Evolutionary conservation across 2,888 invertebrate species (phyloP).

Genomic region (Uropetala carovei): DNA sequence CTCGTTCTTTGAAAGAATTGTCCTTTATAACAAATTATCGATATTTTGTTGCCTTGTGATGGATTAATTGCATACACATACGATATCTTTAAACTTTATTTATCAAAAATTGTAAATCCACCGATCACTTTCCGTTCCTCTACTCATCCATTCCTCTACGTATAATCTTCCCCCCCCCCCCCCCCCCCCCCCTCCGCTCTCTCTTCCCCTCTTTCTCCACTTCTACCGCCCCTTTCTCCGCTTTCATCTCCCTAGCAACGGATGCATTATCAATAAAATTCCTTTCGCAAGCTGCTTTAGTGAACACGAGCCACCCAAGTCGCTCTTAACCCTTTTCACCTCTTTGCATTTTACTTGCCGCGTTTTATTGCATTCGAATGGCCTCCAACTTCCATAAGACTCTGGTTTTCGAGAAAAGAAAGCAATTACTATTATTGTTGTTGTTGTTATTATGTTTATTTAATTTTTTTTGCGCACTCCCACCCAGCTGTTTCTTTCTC

Average conservation of each 20-base stretch:
- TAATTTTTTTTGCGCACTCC: too few species aligned
- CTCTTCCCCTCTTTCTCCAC: not conserved
- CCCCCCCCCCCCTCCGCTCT: not conserved
- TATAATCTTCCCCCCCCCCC: not conserved
- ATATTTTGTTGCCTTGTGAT: too few species aligned
- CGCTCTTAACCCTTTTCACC: constrained; percentile 16
- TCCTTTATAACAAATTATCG: too few species aligned
- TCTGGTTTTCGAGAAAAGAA: not conserved
- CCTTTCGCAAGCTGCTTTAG: not conserved
- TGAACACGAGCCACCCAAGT: constrained; percentile 32
- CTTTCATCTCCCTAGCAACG: not conserved
- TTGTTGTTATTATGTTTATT: too few species aligned
- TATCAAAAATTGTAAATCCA: too few species aligned
- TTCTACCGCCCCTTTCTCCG: not conserved
- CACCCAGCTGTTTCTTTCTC: too few species aligned
- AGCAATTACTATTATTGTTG: not conserved
- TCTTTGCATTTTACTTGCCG: not conserved
- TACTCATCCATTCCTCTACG: not conserved
- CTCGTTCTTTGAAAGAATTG: too few species aligned
- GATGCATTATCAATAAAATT: constrained; percentile 31
- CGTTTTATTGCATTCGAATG: constrained; percentile 25
- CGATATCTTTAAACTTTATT: too few species aligned
- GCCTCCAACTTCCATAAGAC: constrained; percentile 25
- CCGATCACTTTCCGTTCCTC: not conserved
- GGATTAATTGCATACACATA: too few species aligned